Conservation (phyloP, 2,888 invertebrate genomes). For the Apamea sordens region DNA sequence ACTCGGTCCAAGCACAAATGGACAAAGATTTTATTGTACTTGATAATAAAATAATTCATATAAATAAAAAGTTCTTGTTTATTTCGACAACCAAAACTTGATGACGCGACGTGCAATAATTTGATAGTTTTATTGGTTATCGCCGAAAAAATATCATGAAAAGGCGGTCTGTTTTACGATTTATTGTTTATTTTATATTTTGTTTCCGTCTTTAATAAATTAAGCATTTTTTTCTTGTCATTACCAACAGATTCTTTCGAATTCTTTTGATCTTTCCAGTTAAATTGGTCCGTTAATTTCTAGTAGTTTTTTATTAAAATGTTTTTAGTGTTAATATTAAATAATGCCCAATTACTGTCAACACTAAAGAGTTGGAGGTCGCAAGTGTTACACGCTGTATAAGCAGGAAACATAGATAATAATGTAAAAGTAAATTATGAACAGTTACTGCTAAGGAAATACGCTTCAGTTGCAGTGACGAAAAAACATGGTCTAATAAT, state of each 20-base stretch:
- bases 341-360: conserved; percentile 71
- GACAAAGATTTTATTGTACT: conserved; percentile 87
- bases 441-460: conserved; percentile 57
- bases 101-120: conserved; percentile 83
- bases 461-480: conserved; percentile 51
- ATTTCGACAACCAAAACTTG: conserved; percentile 79
- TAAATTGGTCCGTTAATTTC: conserved; percentile 68
- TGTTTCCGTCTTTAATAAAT: conserved; percentile 84
- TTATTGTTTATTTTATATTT: conserved; percentile 85
- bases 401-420: conserved; percentile 67
- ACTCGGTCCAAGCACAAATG: conserved; percentile 65
- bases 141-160: conserved; percentile 80
- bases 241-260: conserved; percentile 61
- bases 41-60: conserved; percentile 83
- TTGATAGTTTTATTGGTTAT: conserved; percentile 88
- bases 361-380: conserved; percentile 62
- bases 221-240: conserved; percentile 67
- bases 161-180: conserved; percentile 79
- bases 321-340: conserved; percentile 68
- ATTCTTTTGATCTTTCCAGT: conserved; percentile 70
- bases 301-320: conserved; percentile 66
- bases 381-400: conserved; percentile 47
- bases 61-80: conserved; percentile 81
- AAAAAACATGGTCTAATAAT: conserved; percentile 58
- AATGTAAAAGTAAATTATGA: conserved; percentile 58